Conservation (phyloP, 2,113 vertebrate species). For the Benitochromis conjunctus region DNA sequence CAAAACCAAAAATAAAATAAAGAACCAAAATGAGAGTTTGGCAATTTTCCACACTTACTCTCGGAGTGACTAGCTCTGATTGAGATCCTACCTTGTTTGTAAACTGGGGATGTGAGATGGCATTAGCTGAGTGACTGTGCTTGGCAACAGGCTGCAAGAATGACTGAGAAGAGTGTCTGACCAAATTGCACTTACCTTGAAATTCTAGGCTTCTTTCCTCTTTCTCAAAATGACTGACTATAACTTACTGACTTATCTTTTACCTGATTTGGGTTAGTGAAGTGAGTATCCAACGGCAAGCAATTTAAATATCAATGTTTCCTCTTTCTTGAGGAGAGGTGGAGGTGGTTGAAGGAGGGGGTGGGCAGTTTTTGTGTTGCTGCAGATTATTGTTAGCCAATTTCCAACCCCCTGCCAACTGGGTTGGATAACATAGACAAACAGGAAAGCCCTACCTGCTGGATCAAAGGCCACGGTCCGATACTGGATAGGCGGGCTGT, state of each 20-base stretch:
- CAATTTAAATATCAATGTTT: constrained; percentile 42
- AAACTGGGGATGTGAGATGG: constrained; percentile 62
- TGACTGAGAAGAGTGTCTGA: constrained; percentile 66
- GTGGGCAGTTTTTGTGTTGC: constrained; percentile 46
- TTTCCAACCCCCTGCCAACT: constrained; percentile 55
- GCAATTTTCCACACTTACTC: constrained; percentile 20
- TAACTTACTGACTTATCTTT: constrained; percentile 74
- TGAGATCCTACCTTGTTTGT: constrained; percentile 67
- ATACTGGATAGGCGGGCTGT: constrained; percentile 96
- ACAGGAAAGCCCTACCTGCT: constrained; percentile 90
- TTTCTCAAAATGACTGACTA: constrained; percentile 76
- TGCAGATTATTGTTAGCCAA: constrained; percentile 42
- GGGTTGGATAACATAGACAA: constrained; percentile 61
- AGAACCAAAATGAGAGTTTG: constrained; percentile 34
- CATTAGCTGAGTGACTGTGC: constrained; percentile 62
- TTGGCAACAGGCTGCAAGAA: constrained; percentile 59
- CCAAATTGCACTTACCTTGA: constrained; percentile 76
- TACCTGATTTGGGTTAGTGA: constrained; percentile 76
- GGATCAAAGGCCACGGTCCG: constrained; percentile 89
- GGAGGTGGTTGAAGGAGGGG: constrained; percentile 64
- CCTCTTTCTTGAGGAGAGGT: constrained; percentile 58
- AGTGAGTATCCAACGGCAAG: constrained; percentile 70
- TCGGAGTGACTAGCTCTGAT: constrained; percentile 46
- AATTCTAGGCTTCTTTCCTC: constrained; percentile 52
- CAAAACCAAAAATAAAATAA: constrained; percentile 36